A percentile compares a stretch with the other conserved stretches of the same genome.
Conservation (phyloP, 2,797 vertebrate species). For the Thripadectes ignobilis region DNA sequence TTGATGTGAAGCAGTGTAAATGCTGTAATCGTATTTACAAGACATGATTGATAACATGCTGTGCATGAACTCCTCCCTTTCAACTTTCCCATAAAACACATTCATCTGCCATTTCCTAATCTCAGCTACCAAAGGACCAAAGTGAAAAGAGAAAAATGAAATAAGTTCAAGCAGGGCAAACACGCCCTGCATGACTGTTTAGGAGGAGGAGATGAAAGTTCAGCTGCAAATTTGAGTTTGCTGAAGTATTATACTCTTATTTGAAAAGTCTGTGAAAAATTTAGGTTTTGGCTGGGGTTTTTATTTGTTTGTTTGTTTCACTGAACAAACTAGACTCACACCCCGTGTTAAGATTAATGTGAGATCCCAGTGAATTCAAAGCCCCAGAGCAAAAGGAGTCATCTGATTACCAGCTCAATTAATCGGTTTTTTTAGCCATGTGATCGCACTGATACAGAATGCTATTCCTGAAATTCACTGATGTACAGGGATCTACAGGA, state of each 20-base stretch:
- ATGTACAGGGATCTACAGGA: not conserved
- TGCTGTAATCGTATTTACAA: constrained; percentile 3
- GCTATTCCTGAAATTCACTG: not conserved
- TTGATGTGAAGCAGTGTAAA: constrained; percentile 42
- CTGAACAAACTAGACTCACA: not conserved
- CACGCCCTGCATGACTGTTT: not conserved
- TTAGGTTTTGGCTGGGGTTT: fast-evolving
- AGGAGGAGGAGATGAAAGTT: not conserved
- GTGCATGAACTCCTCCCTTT: not conserved
- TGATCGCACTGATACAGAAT: not conserved
- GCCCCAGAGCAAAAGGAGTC: not conserved
- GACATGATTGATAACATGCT: not conserved
- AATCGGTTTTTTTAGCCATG: not conserved
- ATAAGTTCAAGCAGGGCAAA: not conserved
- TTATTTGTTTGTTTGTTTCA: not conserved
- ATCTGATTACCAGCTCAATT: not conserved
- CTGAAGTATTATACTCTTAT: not conserved
- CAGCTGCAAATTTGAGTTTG: not conserved
- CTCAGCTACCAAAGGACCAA: not conserved
- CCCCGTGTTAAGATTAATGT: fast-evolving
- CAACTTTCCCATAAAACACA: constrained; percentile 6
- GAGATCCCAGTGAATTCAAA: not conserved
- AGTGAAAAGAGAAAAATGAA: not conserved
- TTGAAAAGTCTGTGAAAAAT: not conserved
- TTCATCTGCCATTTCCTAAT: not conserved